These are phyloP conservation scores for Anolis carolinensis DNA, from an alignment of 2,113 vertebrate genomes.

Conservation along the genomic window DNA sequence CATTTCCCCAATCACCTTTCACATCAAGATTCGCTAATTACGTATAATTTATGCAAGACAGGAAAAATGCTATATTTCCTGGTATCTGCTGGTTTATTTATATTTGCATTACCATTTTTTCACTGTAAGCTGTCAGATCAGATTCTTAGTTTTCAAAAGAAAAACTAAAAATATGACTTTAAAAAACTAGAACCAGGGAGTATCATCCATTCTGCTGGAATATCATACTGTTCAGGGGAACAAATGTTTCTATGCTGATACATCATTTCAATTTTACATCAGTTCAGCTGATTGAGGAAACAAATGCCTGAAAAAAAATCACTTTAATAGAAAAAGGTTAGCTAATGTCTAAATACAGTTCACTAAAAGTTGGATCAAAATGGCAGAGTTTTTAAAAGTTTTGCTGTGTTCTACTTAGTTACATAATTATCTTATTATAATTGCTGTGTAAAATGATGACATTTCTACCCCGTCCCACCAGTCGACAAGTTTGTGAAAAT, in stretches of 20 bases:
- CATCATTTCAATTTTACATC: neutral
- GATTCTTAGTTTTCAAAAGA: constrained; percentile 29
- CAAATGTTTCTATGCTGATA: neutral
- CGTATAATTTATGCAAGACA: constrained; percentile 63
- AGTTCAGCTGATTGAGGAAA: neutral
- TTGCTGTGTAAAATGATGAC: no score
- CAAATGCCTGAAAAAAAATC: constrained; percentile 3
- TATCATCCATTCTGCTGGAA: neutral
- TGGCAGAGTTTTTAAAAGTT: neutral
- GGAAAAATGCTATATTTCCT: constrained; percentile 54
- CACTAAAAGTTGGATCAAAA: neutral
- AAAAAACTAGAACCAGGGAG: neutral
- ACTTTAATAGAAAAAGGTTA: neutral
- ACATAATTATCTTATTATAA: no score
- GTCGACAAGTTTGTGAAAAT: no score
- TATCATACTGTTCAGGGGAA: neutral
- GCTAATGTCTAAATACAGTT: neutral
- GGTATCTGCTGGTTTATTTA: constrained; percentile 58
- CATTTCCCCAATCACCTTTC: constrained; percentile 51
- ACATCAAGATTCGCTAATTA: constrained; percentile 63
- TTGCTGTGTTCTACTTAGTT: no score
- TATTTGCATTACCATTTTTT: constrained; percentile 50
- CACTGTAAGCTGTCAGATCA: constrained; percentile 44
- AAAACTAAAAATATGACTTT: neutral
- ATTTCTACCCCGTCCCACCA: no score